Evolutionary conservation across 2,797 vertebrate genomes (phyloP), one percentile per base, ranked within the genome.

Genomic region (Cetoscarus ocellatus): DNA sequence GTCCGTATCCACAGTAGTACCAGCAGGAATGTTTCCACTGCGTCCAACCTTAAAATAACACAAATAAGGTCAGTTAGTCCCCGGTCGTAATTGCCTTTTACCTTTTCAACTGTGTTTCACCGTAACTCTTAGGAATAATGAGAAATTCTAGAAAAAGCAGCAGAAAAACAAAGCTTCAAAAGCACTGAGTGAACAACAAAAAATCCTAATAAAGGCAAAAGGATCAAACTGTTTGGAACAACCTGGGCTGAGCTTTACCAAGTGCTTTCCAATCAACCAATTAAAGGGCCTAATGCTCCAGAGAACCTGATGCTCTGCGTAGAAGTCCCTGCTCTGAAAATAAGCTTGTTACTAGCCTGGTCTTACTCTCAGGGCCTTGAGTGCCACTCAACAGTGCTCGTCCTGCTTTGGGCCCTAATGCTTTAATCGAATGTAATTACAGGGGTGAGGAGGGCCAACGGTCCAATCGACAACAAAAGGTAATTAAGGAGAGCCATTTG

Each of bases 11-110:
- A 99, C 98, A 19, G 97, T 99, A 36, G 98, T 99, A 90, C 98
- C 98, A 86, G 97, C 98, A 80, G 97, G 97, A 94, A 99, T 99
- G 94, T 99, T 99, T 93, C 98, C 98, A 82, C 97, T 99, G 83
- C 97, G 96, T 86, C 98, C 98, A 74, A 99, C 97, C 98, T 99
- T 87, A 49, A 6, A 78, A 43, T 64, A 45, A 34, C 48, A 65
- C 66, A 58, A 34, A 18, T 27, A 48, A 19, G 6, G 15, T 38
- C 27, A n/a, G 62, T 77, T 34, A 58, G 35, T 58, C 15, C n/a
- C 10, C 6, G 0, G 12, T 69, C 34, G 51, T 8, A 39, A 39
- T 39, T 10, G 19, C 1, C 6, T 66, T 35, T 35, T 6, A 40
- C 3, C 1, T 3, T 10, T 34, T 63, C 61, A 19, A 6, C n/a